Conservation (phyloP, 2,888 invertebrate species). For the Xiphydria camelus region DNA sequence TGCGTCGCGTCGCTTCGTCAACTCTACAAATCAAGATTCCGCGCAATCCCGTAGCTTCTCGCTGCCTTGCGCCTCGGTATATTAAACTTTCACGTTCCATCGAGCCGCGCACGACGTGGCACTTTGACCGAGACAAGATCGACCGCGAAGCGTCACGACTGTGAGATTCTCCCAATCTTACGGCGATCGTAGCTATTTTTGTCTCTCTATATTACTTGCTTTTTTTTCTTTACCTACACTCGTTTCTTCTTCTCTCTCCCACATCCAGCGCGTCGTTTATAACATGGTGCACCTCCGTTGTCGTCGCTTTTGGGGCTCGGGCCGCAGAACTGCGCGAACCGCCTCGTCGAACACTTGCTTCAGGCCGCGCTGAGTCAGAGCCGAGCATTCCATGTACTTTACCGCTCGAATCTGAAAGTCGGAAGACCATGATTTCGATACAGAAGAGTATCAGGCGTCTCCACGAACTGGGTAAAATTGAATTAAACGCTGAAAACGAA, state of each 20-base stretch:
- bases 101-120: no score
- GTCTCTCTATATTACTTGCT: constrained; percentile 24
- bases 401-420: constrained; percentile 81
- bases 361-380: constrained; percentile 95
- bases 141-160: no score
- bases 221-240: constrained; percentile 21
- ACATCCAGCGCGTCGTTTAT: constrained; percentile 59
- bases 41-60: no score
- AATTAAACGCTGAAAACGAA: background rate
- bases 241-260: constrained; percentile 18
- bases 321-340: constrained; percentile 94
- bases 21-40: no score
- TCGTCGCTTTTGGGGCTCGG: constrained; percentile 93
- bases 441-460: background rate
- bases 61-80: no score
- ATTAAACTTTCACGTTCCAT: no score
- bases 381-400: constrained; percentile 99
- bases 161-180: no score
- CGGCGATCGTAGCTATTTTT: no score
- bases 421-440: constrained; percentile 1
- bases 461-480: background rate
- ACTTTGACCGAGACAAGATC: no score
- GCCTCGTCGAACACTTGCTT: constrained; percentile 99
- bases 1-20: no score
- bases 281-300: constrained; percentile 87